These are phyloP conservation scores for Aleiodes testaceus DNA, from an alignment of 2,888 invertebrate genomes.

Conservation along the genomic window DNA sequence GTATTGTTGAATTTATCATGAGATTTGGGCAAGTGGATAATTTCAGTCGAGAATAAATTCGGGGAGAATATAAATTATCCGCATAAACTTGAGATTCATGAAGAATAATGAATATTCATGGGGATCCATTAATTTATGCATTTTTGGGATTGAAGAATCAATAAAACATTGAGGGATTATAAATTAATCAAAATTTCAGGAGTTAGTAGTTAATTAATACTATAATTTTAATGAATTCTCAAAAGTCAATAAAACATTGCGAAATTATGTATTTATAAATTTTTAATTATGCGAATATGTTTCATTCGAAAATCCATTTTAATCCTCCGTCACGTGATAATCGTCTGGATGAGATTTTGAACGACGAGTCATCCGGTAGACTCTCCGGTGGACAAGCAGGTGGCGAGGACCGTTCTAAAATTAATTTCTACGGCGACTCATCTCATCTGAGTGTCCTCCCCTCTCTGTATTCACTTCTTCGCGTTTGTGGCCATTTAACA, in stretches of 20 bases:
- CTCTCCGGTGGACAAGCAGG: constrained; percentile 25
- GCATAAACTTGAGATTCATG: too few relatives aligned
- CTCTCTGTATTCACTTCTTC: not conserved
- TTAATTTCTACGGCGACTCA: constrained; percentile 37
- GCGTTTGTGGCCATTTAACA: not conserved
- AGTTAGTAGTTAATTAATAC: too few relatives aligned
- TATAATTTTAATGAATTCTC: too few relatives aligned
- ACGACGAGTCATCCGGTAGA: constrained; percentile 20
- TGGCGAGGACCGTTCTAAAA: constrained; percentile 38
- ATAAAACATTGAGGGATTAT: too few relatives aligned
- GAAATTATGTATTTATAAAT: too few relatives aligned
- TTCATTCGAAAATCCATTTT: not conserved
- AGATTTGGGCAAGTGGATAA: constrained; percentile 17
- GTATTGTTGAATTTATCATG: not conserved
- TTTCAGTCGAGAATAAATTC: not conserved
- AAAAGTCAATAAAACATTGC: too few relatives aligned
- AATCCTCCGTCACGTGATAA: constrained; percentile 15
- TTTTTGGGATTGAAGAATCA: too few relatives aligned
- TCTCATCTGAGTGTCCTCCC: constrained; percentile 17
- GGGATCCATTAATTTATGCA: too few relatives aligned
- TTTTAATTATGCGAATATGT: not conserved
- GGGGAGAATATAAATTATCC: too few relatives aligned
- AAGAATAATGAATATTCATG: too few relatives aligned
- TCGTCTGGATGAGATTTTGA: constrained; percentile 23
- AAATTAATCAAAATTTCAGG: too few relatives aligned